Conservation (phyloP, 2,888 invertebrate genomes). For the Trypoxylon attenuatum region DNA sequence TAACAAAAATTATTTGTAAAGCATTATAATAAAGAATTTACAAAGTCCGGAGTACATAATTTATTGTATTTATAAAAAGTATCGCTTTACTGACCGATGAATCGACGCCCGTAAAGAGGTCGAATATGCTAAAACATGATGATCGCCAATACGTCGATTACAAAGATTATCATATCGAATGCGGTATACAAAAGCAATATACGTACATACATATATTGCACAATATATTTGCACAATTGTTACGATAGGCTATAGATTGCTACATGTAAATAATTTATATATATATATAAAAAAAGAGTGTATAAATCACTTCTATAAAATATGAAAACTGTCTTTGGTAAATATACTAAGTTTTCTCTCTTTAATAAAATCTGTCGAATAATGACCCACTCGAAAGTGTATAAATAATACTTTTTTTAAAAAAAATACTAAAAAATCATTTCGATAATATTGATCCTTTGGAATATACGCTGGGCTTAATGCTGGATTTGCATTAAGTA, state of each 20-base stretch:
- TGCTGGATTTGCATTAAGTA: conserved; percentile 1
- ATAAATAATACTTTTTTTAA: conserved; percentile 4
- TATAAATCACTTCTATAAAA: conserved; percentile 37
- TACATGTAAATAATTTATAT: conserved; percentile 10
- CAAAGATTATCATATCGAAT: not conserved
- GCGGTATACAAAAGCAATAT: not conserved
- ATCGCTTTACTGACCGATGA: too few species aligned
- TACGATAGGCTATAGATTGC: not conserved
- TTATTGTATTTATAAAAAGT: conserved; percentile 41
- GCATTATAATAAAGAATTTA: conserved; percentile 47
- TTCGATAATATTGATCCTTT: too few species aligned
- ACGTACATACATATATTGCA: not conserved
- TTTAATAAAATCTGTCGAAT: conserved; percentile 23
- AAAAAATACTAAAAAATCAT: too few species aligned
- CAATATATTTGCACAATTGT: not conserved
- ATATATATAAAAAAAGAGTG: conserved; percentile 31
- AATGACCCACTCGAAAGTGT: conserved; percentile 1
- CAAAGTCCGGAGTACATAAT: conserved; percentile 41
- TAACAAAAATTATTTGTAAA: conserved; percentile 19
- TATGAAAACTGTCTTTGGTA: conserved; percentile 57
- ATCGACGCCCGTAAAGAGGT: too few species aligned
- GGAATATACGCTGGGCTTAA: not conserved
- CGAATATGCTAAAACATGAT: not conserved
- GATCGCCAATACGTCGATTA: not conserved
- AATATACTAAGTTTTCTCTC: conserved; percentile 26